Evolutionary conservation across 2,113 vertebrate genomes (phyloP).

Genomic region (Halichoeres trimaculatus): DNA sequence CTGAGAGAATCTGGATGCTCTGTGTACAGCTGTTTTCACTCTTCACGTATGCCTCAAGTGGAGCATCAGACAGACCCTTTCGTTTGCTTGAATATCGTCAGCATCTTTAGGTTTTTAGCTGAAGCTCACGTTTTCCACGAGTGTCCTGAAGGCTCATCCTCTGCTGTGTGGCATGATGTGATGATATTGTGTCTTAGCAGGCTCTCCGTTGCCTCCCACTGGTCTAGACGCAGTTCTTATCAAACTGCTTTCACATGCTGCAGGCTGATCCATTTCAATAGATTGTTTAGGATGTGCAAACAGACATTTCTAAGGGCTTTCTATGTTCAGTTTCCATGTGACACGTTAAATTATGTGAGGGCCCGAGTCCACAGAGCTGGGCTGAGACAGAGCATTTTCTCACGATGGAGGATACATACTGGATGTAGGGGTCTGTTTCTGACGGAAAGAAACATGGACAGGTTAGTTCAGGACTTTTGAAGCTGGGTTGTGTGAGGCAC

Average conservation of each 20-base stretch:
- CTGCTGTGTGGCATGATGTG: conserved; percentile 20
- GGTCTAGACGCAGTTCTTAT: conserved; percentile 22
- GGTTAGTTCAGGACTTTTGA: too few relatives aligned
- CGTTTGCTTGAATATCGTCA: not conserved
- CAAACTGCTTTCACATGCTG: not conserved
- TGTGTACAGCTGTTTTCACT: conserved; percentile 14
- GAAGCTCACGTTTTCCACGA: conserved; percentile 3
- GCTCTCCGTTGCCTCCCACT: conserved; percentile 23
- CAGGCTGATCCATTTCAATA: conserved; percentile 42
- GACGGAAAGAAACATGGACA: too few relatives aligned
- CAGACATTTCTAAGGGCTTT: conserved; percentile 63
- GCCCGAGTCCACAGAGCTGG: not conserved
- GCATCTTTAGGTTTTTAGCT: not conserved
- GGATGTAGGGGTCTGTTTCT: too few relatives aligned
- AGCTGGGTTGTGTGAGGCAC: too few relatives aligned
- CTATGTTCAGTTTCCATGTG: conserved; percentile 31
- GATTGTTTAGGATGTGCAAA: conserved; percentile 35
- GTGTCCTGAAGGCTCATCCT: conserved; percentile 19
- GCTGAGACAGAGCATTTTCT: too few relatives aligned
- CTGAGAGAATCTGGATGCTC: conserved; percentile 30
- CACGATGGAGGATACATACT: too few relatives aligned
- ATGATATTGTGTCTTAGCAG: conserved; percentile 42
- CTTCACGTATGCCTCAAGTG: conserved; percentile 36
- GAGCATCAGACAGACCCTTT: conserved; percentile 5
- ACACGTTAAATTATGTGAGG: conserved; percentile 39